A percentile compares a stretch with the other conserved stretches of the same genome.
Conservation (phyloP, 2,113 vertebrate species). For the Antigone vipio region DNA sequence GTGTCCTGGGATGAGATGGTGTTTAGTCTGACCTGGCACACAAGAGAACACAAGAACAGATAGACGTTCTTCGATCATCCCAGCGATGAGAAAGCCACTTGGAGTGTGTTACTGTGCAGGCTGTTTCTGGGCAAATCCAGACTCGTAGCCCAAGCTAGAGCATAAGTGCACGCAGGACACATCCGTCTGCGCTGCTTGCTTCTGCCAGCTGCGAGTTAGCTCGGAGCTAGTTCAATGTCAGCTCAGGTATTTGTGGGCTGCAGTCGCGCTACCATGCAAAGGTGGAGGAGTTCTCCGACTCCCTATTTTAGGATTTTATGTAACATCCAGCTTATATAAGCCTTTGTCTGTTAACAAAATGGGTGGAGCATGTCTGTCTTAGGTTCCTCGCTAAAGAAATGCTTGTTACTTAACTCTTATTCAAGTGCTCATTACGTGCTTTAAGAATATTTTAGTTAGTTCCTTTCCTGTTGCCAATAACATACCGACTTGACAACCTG, state of each 20-base stretch:
- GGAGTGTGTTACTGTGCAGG: accelerated
- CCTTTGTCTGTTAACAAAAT: conserved; percentile 48
- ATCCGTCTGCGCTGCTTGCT: neutral
- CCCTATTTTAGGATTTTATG: conserved; percentile 32
- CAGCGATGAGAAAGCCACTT: neutral
- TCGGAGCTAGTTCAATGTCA: accelerated
- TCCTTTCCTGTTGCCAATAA: conserved; percentile 13
- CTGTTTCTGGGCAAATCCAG: neutral
- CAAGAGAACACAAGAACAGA: neutral
- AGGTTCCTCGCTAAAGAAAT: neutral
- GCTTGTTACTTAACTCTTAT: neutral
- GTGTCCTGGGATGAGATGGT: neutral
- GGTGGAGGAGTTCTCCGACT: neutral
- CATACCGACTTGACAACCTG: neutral
- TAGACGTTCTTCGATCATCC: neutral
- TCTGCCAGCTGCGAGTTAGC: neutral
- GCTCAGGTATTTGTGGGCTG: neutral
- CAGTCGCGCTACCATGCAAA: neutral
- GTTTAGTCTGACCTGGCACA: neutral
- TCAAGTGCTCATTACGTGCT: neutral
- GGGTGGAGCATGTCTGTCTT: neutral
- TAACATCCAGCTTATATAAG: conserved; percentile 56
- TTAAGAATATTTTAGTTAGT: neutral
- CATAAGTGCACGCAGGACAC: neutral
- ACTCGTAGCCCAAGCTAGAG: accelerated